phyloP scores from a whole-genome alignment of 2,797 vertebrate species.

The Notolabrus celidotus region DNA sequence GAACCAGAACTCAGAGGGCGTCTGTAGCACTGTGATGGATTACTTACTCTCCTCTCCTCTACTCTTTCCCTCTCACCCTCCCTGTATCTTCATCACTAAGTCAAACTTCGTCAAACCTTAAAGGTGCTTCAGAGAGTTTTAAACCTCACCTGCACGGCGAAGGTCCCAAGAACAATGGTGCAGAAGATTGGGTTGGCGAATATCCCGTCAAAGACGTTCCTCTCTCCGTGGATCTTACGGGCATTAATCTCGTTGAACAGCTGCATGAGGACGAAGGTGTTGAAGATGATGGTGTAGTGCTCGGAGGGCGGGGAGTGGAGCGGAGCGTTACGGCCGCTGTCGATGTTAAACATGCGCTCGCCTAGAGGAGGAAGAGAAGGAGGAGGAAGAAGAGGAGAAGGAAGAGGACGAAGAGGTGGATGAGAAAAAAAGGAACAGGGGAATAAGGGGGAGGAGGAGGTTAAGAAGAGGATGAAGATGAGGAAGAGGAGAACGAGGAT shows the following conservation, averaged over 20 bases:
- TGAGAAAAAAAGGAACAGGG: no score
- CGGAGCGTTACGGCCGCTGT: constrained; percentile 90
- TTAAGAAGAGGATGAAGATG: not conserved
- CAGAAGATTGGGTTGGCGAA: constrained; percentile 92
- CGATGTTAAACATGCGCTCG: constrained; percentile 93
- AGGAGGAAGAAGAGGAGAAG: not conserved
- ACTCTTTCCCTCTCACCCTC: no score
- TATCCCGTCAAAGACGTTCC: constrained; percentile 91
- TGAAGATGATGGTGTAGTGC: constrained; percentile 95
- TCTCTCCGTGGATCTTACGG: constrained; percentile 91
- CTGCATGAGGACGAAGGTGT: constrained; percentile 93
- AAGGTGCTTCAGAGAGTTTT: not conserved
- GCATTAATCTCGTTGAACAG: constrained; percentile 93
- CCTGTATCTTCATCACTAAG: no score
- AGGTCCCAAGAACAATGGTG: constrained; percentile 90
- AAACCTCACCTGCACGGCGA: constrained; percentile 86
- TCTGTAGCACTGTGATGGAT: no score
- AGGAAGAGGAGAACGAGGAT: not conserved
- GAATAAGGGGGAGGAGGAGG: not conserved
- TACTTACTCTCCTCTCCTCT: no score
- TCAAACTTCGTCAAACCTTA: not conserved
- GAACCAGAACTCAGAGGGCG: no score
- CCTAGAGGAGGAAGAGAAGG: constrained; percentile 75
- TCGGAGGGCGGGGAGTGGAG: constrained; percentile 92
- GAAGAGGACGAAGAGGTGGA: not conserved